A percentile compares a stretch with the other conserved stretches of the same genome.
phyloP scores from a whole-genome alignment of 2,888 invertebrate genomes.

The Leucoptera coffeella region DNA sequence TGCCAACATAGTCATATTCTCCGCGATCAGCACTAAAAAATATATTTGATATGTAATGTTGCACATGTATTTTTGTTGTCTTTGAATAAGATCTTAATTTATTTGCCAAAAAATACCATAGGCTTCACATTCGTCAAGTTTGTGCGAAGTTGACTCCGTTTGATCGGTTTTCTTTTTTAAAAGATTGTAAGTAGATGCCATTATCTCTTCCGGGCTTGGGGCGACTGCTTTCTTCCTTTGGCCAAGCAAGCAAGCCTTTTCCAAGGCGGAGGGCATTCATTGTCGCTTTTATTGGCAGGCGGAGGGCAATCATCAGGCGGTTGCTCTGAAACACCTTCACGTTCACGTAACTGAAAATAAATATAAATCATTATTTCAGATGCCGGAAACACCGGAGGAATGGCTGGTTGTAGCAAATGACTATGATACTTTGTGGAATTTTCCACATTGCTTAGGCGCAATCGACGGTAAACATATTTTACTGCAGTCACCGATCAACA shows the following conservation, averaged over 20 bases:
- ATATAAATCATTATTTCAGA: conserved; percentile 4
- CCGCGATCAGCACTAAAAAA: conserved; percentile 9
- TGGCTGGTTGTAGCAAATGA: background rate
- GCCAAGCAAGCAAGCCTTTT: conserved; percentile 3
- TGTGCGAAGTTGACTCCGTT: conserved; percentile 7
- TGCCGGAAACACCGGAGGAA: background rate
- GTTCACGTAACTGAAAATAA: conserved; percentile 6
- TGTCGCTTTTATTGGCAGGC: conserved; percentile 2
- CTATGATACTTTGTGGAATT: conserved; percentile 1
- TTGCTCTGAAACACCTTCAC: conserved; percentile 4
- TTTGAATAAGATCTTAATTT: conserved; percentile 8
- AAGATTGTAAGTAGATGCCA: conserved; percentile 6
- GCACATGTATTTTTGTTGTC: conserved; percentile 6
- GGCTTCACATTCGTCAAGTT: conserved; percentile 7
- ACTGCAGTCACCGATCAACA: conserved; percentile 9
- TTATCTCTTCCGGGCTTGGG: conserved; percentile 7
- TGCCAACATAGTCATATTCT: conserved; percentile 5
- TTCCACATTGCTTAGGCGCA: conserved; percentile 8
- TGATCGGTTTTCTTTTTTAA: conserved; percentile 7
- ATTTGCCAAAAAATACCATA: conserved; percentile 6
- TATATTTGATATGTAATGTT: conserved; percentile 9
- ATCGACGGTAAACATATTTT: conserved; percentile 10
- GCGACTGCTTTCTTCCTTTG: conserved; percentile 5
- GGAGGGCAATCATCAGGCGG: background rate
- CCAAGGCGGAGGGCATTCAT: conserved; percentile 1